A percentile compares a stretch with the other conserved stretches of the same genome.
Evolutionary conservation across 2,888 invertebrate species (phyloP).

Genomic region (Cryptus viduatorius): DNA sequence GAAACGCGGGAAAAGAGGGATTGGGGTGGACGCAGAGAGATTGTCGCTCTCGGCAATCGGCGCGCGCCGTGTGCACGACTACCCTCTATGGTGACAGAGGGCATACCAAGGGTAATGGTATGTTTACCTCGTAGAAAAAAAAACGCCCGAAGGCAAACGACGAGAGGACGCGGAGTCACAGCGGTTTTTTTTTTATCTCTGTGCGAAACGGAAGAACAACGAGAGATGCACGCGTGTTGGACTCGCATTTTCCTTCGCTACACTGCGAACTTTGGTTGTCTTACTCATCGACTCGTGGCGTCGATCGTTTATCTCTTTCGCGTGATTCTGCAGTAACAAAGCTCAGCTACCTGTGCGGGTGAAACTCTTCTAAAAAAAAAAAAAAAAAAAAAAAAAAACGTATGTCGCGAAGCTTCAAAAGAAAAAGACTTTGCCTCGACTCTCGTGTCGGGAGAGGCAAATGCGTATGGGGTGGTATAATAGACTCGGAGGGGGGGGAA

Average conservation of each 20-base stretch:
- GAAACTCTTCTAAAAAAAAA: neutral
- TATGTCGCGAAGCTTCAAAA: constrained; percentile 20
- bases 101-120: constrained; percentile 3
- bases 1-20: neutral
- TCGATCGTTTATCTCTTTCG: neutral
- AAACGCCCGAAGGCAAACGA: constrained; percentile 27
- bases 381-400: neutral
- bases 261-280: neutral
- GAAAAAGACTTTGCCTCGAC: constrained; percentile 12
- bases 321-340: neutral
- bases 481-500: neutral
- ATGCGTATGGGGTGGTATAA: constrained; percentile 9
- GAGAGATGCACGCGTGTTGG: neutral
- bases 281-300: neutral
- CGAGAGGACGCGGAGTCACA: constrained; percentile 3
- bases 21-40: neutral
- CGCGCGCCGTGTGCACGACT: constrained; percentile 3
- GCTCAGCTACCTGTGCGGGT: neutral
- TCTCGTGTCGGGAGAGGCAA: constrained; percentile 1
- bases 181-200: neutral
- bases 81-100: constrained; percentile 2
- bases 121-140: constrained; percentile 34
- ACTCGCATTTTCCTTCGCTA: neutral
- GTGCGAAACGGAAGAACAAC: neutral
- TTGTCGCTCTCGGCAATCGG: constrained; percentile 28